These are phyloP conservation scores for Crocallis elinguaria DNA, from an alignment of 2,888 invertebrate species.

Conservation along the genomic window DNA sequence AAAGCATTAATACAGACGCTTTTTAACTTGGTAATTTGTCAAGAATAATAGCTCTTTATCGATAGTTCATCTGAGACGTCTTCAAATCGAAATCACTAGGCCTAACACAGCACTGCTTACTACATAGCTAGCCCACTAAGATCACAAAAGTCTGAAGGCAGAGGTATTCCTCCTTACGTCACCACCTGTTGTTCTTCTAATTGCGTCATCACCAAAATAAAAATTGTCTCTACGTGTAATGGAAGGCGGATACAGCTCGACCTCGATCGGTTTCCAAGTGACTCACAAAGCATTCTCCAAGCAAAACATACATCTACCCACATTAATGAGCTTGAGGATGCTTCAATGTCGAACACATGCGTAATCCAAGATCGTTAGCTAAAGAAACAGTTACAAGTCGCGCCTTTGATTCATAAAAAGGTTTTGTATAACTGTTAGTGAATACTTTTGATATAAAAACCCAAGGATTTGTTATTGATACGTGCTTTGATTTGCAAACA, in stretches of 20 bases:
- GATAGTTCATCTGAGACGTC: no score
- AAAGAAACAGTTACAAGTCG: constrained; percentile 6
- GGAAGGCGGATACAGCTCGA: constrained; percentile 66
- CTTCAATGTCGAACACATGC: constrained; percentile 16
- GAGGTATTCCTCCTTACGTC: constrained; percentile 3
- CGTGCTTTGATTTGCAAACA: neutral
- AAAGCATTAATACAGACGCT: no score
- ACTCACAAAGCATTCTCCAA: constrained; percentile 51
- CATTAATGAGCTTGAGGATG: constrained; percentile 19
- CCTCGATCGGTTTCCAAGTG: constrained; percentile 71
- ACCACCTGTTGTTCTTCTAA: neutral
- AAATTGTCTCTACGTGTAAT: constrained; percentile 39
- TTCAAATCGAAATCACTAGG: neutral
- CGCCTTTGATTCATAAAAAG: neutral
- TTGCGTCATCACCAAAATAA: constrained; percentile 49
- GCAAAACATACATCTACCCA: constrained; percentile 50
- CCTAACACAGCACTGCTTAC: no score
- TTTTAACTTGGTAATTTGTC: neutral
- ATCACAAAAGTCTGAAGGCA: neutral
- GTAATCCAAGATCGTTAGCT: constrained; percentile 17
- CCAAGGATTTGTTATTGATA: neutral
- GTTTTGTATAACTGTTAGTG: neutral
- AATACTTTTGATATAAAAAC: neutral
- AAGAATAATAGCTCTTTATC: no score
- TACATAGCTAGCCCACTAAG: no score